Evolutionary conservation across 1,140 invertebrate species (phyloP), one percentile per base, ranked within the genome.

Genomic region (Triops cancriformis): DNA sequence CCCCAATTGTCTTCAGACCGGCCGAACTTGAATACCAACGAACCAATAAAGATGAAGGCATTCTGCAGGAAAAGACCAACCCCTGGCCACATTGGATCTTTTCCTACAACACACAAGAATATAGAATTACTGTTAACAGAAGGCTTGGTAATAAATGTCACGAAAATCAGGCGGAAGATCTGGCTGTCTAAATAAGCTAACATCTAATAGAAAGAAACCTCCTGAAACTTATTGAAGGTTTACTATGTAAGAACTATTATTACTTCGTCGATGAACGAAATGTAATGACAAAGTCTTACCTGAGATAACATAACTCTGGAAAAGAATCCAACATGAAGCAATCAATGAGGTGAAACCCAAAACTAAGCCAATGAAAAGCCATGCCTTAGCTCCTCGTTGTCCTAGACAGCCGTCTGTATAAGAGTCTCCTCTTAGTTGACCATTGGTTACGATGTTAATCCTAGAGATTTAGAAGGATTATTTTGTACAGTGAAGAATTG

Each of bases 381-480:
- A 99, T n/a, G 95, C 89, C 78, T 94, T 88, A 18, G 96, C 94
- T 73, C 95, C 95, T 84, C 92, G 89, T 1, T 94, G 90, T 12
- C 96, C 96, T 77, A 97, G 86, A 83, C 93, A 96, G 0, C 95
- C 95, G 26, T 91, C 93, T 23, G 92, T 91, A 83, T 94, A 96
- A 3, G 89, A 87, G 83, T 97, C 94, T 31, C 94, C 96, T 83
- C 94, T 85, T 80, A 96, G 90, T 86, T 97, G 94, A 75, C 94
- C 92, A 88, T 97, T 98, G 37, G 96, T 95, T 2, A 99, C 95
- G 26, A 94, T 92, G 86, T 99, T 99, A 5, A 99, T 93, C 91
- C 92, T 94, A 79, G 4, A 85, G 81, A 14, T 74, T 73, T 80
- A 78, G 3, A 76, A 45, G 37, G 73, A 80, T 73, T 28, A 26